Evolutionary conservation across 2,113 vertebrate genomes (phyloP), one percentile per base, ranked within the genome.

Genomic region (Elephas maximus): DNA sequence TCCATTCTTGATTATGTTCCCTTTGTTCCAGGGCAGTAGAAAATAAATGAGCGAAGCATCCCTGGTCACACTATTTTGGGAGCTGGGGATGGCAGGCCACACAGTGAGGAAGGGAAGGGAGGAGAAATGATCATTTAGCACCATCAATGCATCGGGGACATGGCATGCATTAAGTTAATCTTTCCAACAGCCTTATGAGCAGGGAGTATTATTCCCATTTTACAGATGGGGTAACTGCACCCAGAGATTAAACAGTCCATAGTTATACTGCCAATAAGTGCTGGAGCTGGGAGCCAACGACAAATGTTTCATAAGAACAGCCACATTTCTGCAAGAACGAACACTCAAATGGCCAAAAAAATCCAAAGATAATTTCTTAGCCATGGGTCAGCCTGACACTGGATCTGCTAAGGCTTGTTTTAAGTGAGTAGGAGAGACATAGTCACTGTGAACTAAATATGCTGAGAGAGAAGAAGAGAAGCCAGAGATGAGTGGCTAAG

Each of bases 1-100:
- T 97, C 90, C 88, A 78, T 60, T 98, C 96, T 98, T 97, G 97
- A 97, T 98, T 98, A 96, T 98, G 96, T 94, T 97, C 88, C 77
- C 97, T 98, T 98, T 98, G 96, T 98, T 98, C 95, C 48, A 93
- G 92, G 77, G 81, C 80, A 96, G 89, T 94, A 97, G 86, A 80
- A 74, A 85, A 97, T 96, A 98, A 96, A 94, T n/a, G 69, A 90
- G 51, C 14, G 41, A 93, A 96, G 80, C 53, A 88, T 97, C 77
- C 57, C 83, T 79, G 74, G 92, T 96, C 84, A 91, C 95, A 81
- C 98, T 97, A 94, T 89, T 90, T 96, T 90, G 91, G 65, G 78
- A 91, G 11, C 20, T 86, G 73, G 24, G 28, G 82, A 79, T 80
- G 82, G 26, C 73, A 94, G 26, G 37, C 21, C 74, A 44, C 88